A percentile compares a stretch with the other conserved stretches of the same genome.
Evolutionary conservation across 2,888 invertebrate genomes (phyloP).

Genomic region (Nomada ferruginata): DNA sequence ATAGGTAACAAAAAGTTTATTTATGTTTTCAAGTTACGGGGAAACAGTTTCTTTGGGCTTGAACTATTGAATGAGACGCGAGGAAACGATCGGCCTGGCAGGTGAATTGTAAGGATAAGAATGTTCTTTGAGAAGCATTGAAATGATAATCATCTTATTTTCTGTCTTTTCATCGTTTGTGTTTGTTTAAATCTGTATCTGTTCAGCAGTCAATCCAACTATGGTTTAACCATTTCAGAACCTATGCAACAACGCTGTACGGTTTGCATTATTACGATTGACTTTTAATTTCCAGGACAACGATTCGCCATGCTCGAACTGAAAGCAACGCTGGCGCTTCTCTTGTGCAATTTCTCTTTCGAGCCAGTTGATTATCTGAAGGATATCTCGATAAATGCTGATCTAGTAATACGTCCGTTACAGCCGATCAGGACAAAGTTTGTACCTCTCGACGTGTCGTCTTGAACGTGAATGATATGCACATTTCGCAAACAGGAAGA

Average conservation of each 20-base stretch:
- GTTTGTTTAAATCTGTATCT: no score
- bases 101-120: no score
- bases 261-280: neutral
- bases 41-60: neutral
- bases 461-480: neutral
- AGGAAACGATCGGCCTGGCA: no score
- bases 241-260: no score
- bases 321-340: slow-evolving; percentile 68
- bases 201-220: no score
- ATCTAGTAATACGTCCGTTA: slow-evolving; percentile 71
- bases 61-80: neutral
- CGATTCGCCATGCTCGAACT: slow-evolving; percentile 75
- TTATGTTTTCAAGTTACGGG: neutral
- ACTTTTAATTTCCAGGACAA: slow-evolving; percentile 50
- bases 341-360: slow-evolving; percentile 74
- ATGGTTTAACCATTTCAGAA: no score
- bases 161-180: no score
- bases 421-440: slow-evolving; percentile 70
- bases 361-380: slow-evolving; percentile 74
- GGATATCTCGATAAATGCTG: slow-evolving; percentile 62
- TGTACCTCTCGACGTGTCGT: slow-evolving; percentile 38
- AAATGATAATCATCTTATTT: no score
- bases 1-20: slow-evolving; percentile 85
- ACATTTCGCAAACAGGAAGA: neutral
- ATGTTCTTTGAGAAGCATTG: no score